Evolutionary conservation across 2,888 invertebrate species (phyloP).

Genomic region (Rosalia funebris): DNA sequence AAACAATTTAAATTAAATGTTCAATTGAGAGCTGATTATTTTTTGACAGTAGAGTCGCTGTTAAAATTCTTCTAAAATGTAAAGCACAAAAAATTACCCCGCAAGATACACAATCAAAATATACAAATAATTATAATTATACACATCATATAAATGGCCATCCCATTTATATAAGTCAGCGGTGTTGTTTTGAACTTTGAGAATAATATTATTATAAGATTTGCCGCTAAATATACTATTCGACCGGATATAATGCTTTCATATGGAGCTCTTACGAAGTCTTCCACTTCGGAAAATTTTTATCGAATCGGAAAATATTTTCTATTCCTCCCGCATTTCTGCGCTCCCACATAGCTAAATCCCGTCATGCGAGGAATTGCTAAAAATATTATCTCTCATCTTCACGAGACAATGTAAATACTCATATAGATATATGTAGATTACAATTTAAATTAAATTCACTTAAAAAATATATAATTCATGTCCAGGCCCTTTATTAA

Average conservation of each 20-base stretch:
- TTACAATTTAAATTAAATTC: slow-evolving; percentile 14
- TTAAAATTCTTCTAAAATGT: too few species aligned
- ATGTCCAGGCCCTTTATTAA: slow-evolving; percentile 25
- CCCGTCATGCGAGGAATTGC: not conserved
- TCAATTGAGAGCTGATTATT: too few species aligned
- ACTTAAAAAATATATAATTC: slow-evolving; percentile 6
- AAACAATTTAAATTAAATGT: too few species aligned
- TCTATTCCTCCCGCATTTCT: not conserved
- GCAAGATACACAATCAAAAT: not conserved
- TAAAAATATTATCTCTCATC: too few species aligned
- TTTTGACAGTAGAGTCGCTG: too few species aligned
- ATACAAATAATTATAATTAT: not conserved
- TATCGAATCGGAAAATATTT: slow-evolving; percentile 3
- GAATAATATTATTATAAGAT: slow-evolving; percentile 9
- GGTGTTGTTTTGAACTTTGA: not conserved
- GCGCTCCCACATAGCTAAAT: not conserved
- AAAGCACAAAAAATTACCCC: too few species aligned
- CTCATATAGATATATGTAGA: not conserved
- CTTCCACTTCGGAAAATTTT: slow-evolving; percentile 12
- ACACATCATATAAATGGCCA: slow-evolving; percentile 3
- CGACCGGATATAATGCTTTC: slow-evolving; percentile 8
- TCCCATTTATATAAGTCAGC: slow-evolving; percentile 4
- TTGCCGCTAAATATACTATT: not conserved
- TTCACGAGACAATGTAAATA: too few species aligned
- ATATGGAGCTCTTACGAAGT: slow-evolving; percentile 1